Percentiles rank a stretch among this genome's conserved stretches.
Evolutionary conservation across 2,113 vertebrate genomes (phyloP).

Genomic region (Sterna hirundo): DNA sequence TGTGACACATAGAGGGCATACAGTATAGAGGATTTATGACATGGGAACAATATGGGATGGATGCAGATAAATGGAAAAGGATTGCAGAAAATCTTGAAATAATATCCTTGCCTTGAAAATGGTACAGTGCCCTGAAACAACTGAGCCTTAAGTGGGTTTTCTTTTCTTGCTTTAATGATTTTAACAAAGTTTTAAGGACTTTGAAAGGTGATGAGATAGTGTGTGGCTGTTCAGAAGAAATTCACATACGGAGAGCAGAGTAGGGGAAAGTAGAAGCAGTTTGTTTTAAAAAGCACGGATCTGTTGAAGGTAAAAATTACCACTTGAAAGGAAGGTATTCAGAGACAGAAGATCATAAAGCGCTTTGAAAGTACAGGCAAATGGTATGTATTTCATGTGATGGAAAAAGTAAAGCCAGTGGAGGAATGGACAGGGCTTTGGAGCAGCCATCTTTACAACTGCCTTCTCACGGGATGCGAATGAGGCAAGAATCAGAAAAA

Average conservation of each 20-base stretch:
- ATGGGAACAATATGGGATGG: not conserved
- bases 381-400: not conserved
- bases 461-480: not conserved
- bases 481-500: not conserved
- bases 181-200: not conserved
- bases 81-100: not conserved
- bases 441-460: not conserved
- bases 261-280: not conserved
- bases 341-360: not conserved
- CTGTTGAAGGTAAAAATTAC: not conserved
- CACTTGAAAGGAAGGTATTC: not conserved
- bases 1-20: not conserved
- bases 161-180: not conserved
- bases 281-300: not conserved
- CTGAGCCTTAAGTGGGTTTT: not conserved
- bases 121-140: not conserved
- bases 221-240: not conserved
- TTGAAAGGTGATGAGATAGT: not conserved
- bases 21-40: not conserved
- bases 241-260: not conserved
- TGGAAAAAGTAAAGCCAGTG: not conserved
- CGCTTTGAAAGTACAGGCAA: not conserved
- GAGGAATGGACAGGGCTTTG: not conserved
- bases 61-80: not conserved
- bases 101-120: not conserved